These are phyloP conservation scores for Bostrychus sinensis DNA, from an alignment of 2,113 vertebrate species.

Conservation along the genomic window DNA sequence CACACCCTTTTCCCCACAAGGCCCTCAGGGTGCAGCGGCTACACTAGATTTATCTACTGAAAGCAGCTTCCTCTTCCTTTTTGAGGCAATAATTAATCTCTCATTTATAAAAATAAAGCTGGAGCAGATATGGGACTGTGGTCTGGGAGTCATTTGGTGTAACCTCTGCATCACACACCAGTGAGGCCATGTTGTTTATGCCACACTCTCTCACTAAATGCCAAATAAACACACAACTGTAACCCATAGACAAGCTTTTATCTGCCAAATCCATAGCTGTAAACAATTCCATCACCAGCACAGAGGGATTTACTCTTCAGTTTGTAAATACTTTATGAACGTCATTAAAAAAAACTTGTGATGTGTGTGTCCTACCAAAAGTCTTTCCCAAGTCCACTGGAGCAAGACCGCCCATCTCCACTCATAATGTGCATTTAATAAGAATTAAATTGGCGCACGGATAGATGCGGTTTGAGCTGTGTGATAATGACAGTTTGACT, in stretches of 20 bases:
- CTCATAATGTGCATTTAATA: constrained; percentile 80
- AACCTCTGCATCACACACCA: constrained; percentile 58
- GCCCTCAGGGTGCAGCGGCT: constrained; percentile 35
- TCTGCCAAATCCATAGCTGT: constrained; percentile 38
- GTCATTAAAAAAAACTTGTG: constrained; percentile 2
- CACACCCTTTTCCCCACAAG: constrained; percentile 1
- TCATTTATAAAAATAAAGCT: constrained; percentile 60
- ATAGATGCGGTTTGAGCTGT: constrained; percentile 66
- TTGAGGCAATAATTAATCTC: constrained; percentile 71
- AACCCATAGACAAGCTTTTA: constrained; percentile 39
- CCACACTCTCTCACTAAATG: constrained; percentile 41
- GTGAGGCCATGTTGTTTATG: constrained; percentile 47
- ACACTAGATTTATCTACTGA: constrained; percentile 72
- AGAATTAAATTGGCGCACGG: constrained; percentile 75
- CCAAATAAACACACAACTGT: constrained; percentile 46
- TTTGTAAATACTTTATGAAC: constrained; percentile 26
- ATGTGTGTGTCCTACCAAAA: constrained; percentile 48
- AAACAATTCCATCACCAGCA: constrained; percentile 18
- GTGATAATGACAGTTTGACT: constrained; percentile 79
- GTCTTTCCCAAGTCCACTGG: constrained; percentile 72
- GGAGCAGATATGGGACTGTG: constrained; percentile 52
- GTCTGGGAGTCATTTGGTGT: constrained; percentile 58
- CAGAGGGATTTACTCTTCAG: constrained; percentile 7
- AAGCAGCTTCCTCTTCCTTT: constrained; percentile 59
- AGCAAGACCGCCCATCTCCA: constrained; percentile 74